Conservation (phyloP, 2,797 vertebrate species). For the Phyllotis vaccarum region DNA sequence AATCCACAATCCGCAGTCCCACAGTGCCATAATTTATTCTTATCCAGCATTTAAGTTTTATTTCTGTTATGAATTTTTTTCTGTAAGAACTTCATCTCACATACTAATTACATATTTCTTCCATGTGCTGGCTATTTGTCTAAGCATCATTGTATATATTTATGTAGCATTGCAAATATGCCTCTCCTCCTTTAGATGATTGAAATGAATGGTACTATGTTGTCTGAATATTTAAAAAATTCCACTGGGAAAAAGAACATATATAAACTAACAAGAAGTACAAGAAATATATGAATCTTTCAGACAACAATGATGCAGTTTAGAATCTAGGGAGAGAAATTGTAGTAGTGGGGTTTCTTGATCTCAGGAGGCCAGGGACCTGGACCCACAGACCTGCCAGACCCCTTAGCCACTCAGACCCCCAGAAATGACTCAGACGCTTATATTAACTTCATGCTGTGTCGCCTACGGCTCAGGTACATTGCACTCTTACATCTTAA, state of each 20-base stretch:
- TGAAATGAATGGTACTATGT: neutral
- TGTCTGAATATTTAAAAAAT: neutral
- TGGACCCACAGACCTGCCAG: too few species aligned
- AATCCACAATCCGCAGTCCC: too few species aligned
- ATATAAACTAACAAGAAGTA: neutral
- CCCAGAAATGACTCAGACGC: too few species aligned
- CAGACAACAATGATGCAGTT: neutral
- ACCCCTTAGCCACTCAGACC: too few species aligned
- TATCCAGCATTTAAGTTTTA: neutral
- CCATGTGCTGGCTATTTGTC: neutral
- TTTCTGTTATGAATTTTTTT: neutral
- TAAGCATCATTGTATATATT: neutral
- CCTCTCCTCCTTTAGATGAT: neutral
- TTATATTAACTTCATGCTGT: too few species aligned
- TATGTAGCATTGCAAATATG: neutral
- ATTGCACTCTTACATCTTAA: too few species aligned
- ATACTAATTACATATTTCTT: neutral
- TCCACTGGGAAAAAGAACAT: neutral
- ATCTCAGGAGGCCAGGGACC: too few species aligned
- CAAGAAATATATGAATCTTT: neutral
- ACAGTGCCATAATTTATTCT: too few species aligned
- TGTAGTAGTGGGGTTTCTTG: too few species aligned
- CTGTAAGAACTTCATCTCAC: neutral
- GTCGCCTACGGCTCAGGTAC: too few species aligned
- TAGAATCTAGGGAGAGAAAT: neutral